Conservation (phyloP, 53 echinoderm and acorn worm genomes). For the Apostichopus leukothele region DNA sequence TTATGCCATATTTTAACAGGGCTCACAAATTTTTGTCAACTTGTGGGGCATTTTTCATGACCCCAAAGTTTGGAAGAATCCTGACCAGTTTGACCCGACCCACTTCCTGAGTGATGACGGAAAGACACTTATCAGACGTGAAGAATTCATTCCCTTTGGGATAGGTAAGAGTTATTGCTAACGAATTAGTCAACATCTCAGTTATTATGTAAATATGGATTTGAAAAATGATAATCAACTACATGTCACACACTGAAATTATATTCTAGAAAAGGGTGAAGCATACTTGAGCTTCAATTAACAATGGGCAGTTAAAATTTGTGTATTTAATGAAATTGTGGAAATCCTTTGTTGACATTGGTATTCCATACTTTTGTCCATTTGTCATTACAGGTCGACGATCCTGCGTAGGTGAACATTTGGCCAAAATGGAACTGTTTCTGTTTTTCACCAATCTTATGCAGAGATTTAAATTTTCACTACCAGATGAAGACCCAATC, state of each 20-base stretch:
- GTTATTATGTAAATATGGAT: no score
- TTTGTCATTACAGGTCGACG: constrained; percentile 37
- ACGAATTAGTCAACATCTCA: no score
- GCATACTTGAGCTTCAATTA: no score
- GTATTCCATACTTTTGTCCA: no score
- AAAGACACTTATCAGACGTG: constrained; percentile 48
- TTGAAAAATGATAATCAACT: no score
- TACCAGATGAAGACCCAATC: constrained; percentile 21
- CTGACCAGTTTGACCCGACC: constrained; percentile 65
- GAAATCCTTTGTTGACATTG: no score
- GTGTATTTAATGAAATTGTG: no score
- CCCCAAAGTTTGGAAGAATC: constrained; percentile 61
- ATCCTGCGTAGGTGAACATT: constrained; percentile 36
- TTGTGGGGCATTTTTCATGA: constrained; percentile 58
- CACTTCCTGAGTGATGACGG: constrained; percentile 67
- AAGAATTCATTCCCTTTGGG: constrained; percentile 71
- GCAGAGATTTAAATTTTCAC: constrained; percentile 37
- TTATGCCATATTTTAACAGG: background rate
- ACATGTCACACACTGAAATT: no score
- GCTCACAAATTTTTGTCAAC: constrained; percentile 57
- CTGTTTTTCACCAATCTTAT: constrained; percentile 45
- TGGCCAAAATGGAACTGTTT: constrained; percentile 48
- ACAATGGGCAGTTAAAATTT: no score
- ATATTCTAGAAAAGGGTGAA: no score
- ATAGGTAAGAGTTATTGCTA: constrained; percentile 43